phyloP scores from a whole-genome alignment of 2,113 vertebrate species.

The Triplophysa siluroides region DNA sequence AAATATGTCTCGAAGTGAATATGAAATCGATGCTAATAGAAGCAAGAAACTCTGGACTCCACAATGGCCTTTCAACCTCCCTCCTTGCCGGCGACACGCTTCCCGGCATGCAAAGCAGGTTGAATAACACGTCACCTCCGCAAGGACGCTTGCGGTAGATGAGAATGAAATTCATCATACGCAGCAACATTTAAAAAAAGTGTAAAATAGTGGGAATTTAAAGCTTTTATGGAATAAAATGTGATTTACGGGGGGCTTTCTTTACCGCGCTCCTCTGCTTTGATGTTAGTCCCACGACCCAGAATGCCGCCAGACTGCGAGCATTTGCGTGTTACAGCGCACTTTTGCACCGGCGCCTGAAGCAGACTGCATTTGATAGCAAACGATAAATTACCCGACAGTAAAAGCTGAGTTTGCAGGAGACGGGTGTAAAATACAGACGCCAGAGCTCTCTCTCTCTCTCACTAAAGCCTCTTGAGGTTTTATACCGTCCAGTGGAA shows the following conservation, averaged over 20 bases:
- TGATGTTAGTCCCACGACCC: neutral
- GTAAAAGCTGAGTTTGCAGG: conserved; percentile 48
- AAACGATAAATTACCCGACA: conserved; percentile 53
- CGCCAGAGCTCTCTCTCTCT: conserved; percentile 32
- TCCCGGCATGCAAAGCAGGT: conserved; percentile 44
- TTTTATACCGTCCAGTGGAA: conserved; percentile 49
- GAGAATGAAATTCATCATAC: conserved; percentile 36
- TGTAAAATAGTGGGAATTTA: conserved; percentile 25
- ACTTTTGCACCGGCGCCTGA: conserved; percentile 19
- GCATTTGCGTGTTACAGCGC: neutral
- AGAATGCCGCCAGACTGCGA: conserved; percentile 3
- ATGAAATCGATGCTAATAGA: conserved; percentile 56
- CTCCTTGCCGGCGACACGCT: conserved; percentile 36
- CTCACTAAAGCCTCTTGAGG: conserved; percentile 42
- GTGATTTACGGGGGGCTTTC: conserved; percentile 26
- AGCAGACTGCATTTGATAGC: conserved; percentile 48
- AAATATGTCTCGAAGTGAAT: conserved; percentile 46
- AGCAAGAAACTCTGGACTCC: conserved; percentile 33
- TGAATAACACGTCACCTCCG: conserved; percentile 25
- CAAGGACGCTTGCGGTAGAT: conserved; percentile 20
- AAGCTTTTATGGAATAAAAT: conserved; percentile 19
- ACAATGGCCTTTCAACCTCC: conserved; percentile 49
- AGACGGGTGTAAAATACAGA: conserved; percentile 44
- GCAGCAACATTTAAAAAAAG: conserved; percentile 45
- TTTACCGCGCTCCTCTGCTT: conserved; percentile 19